phyloP scores from a whole-genome alignment of 2,888 invertebrate genomes.

The Acleris sparsana region DNA sequence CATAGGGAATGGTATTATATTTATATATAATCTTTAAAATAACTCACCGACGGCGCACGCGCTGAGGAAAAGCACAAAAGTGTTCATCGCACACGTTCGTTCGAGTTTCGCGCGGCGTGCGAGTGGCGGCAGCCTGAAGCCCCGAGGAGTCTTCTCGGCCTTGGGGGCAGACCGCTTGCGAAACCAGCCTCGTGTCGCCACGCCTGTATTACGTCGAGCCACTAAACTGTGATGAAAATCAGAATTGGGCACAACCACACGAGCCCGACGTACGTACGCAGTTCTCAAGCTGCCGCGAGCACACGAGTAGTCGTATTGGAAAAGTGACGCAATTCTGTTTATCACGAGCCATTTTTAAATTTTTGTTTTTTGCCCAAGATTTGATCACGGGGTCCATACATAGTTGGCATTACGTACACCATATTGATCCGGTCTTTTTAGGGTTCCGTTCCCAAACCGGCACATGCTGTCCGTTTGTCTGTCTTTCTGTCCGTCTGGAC shows the following conservation, averaged over 20 bases:
- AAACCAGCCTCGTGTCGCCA: slow-evolving; percentile 61
- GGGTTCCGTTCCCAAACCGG: no score
- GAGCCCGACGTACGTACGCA: neutral
- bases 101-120: slow-evolving; percentile 61
- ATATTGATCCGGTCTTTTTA: no score
- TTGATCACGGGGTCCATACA: no score
- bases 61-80: slow-evolving; percentile 66
- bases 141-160: slow-evolving; percentile 55
- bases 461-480: no score
- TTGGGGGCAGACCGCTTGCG: slow-evolving; percentile 70
- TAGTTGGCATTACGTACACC: no score
- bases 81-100: slow-evolving; percentile 61
- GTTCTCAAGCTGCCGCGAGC: no score
- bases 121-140: slow-evolving; percentile 55
- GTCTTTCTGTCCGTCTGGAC: no score
- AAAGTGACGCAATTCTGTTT: no score
- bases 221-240: neutral
- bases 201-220: neutral
- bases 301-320: no score
- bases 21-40: neutral
- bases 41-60: slow-evolving; percentile 70
- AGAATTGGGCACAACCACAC: slow-evolving; percentile 1
- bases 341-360: no score
- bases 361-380: no score
- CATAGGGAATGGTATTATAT: no score